Evolutionary conservation across 2,888 invertebrate species (phyloP).

Genomic region (Linnaemya tessellans): DNA sequence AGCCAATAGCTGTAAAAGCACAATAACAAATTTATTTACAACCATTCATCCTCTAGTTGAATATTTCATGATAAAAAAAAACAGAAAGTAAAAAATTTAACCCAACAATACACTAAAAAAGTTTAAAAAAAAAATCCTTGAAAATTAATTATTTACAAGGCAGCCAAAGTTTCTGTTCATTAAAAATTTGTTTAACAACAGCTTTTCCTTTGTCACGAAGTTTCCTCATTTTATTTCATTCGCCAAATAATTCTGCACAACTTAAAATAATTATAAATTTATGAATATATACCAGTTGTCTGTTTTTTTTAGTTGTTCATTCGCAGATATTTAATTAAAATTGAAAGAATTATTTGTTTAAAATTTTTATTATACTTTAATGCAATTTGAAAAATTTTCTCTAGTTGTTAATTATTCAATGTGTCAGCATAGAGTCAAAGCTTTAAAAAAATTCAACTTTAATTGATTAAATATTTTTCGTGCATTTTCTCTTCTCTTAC

Average conservation of each 20-base stretch:
- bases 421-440: neutral
- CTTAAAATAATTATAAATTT: slow-evolving; percentile 37
- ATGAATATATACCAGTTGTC: slow-evolving; percentile 21
- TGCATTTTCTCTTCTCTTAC: neutral
- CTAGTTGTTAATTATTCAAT: neutral
- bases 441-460: neutral
- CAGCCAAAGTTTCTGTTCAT: slow-evolving; percentile 51
- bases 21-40: too few species aligned
- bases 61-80: slow-evolving; percentile 21
- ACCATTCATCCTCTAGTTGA: neutral
- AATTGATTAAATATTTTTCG: neutral
- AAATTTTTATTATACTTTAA: neutral
- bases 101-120: neutral
- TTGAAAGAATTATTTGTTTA: slow-evolving; percentile 14
- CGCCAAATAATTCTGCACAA: slow-evolving; percentile 22
- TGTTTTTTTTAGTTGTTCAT: neutral
- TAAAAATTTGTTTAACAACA: slow-evolving; percentile 56
- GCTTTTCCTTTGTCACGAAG: slow-evolving; percentile 27
- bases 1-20: neutral
- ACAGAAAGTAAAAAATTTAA: slow-evolving; percentile 3
- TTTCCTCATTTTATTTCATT: slow-evolving; percentile 4
- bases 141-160: slow-evolving; percentile 3
- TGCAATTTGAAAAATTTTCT: neutral
- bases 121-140: slow-evolving; percentile 9
- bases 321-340: slow-evolving; percentile 24